Evolutionary conservation across 2,113 vertebrate genomes (phyloP).

Genomic region (Ophthalmolycus amberensis): DNA sequence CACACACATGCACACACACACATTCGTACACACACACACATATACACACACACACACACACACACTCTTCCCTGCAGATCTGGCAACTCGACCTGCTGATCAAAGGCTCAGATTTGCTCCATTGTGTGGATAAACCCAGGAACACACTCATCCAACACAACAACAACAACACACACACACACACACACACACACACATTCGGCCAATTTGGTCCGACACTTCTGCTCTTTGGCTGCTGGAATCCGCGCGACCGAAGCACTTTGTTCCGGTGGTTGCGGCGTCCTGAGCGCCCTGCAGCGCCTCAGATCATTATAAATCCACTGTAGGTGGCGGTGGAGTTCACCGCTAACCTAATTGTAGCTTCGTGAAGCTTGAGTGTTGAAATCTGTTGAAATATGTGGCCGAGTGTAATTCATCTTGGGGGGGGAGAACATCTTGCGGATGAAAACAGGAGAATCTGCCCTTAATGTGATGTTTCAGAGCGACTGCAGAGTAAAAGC

Average conservation of each 20-base stretch:
- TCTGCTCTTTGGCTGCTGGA: conserved; percentile 49
- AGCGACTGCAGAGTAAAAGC: background rate
- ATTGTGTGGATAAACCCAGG: conserved; percentile 78
- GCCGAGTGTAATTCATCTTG: conserved; percentile 26
- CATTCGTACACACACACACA: conserved; percentile 24
- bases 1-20: conserved; percentile 38
- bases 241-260: conserved; percentile 49
- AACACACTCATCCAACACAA: conserved; percentile 64
- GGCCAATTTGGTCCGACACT: conserved; percentile 74
- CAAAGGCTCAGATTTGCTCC: conserved; percentile 78
- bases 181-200: conserved; percentile 53
- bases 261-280: conserved; percentile 37
- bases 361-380: conserved; percentile 39
- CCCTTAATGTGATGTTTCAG: conserved; percentile 22
- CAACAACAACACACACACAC: conserved; percentile 48
- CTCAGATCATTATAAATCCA: conserved; percentile 60
- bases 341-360: conserved; percentile 52
- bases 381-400: conserved; percentile 60
- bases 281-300: conserved; percentile 24
- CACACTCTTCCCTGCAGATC: conserved; percentile 60
- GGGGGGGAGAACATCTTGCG: background rate
- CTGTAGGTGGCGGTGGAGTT: conserved; percentile 38
- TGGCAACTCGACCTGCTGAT: conserved; percentile 68
- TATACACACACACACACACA: conserved; percentile 37
- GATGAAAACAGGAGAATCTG: conserved; percentile 31